Evolutionary conservation across 2,888 invertebrate genomes (phyloP), one percentile per base, ranked within the genome.

Genomic region (Ophioninae sp.): DNA sequence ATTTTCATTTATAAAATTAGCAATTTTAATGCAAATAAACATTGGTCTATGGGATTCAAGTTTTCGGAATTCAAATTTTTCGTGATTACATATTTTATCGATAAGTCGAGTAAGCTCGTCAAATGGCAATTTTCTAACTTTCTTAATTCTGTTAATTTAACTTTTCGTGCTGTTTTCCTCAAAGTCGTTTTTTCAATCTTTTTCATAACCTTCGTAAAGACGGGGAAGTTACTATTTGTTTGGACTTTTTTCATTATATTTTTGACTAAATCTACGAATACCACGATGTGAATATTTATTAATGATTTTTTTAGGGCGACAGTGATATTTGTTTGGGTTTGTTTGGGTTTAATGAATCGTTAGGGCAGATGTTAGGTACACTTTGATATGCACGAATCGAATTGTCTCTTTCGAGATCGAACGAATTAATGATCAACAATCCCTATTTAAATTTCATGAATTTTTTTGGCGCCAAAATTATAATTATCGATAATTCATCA

Each of bases 331-430:
- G 0, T 20, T 22, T 37, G n/a, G 37, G 10, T 30, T 69, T n/a
- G 20, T 58, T 64, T 63, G 64, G 63, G 56, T n/a, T 41, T 72
- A 6, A 67, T 67, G 71, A 41, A 20, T 64, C 37, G 61, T 58
- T 63, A 69, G 61, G 71, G 10, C 13, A 78, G 23, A 20, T 65
- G 63, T 85, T 84, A 86, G 84, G 86, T 85, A 84, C 82, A 81
- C 77, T 79, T 85, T 84, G 85, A 86, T 85, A 86, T 85, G 84
- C 84, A 85, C 80, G 81, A 78, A n/a, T 83, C 77, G 23, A 76
- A 85, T 82, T 63, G 79, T n/a, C n/a, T n/a, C 67, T 67, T 78
- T 77, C 76, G 30, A n/a, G n/a, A n/a, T 67, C 58, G 51, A 61
- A 74, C 37, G 23, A 72, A 77, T 63, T 65, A 71, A 61, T 79